Evolutionary conservation across 2,888 invertebrate species (phyloP), one percentile per base, ranked within the genome.

Genomic region (Platynereis dumerilii): DNA sequence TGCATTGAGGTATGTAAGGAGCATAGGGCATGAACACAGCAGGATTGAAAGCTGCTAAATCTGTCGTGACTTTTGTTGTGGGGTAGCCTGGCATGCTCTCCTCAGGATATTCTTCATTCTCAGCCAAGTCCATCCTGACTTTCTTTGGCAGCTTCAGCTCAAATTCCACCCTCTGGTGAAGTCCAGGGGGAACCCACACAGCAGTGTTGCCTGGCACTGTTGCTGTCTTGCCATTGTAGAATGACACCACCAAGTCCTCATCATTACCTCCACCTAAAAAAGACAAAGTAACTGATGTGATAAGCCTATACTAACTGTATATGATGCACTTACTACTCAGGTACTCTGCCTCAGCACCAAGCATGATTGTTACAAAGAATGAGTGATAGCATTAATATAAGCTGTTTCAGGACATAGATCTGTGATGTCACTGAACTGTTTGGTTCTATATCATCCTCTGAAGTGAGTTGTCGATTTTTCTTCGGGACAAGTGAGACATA

Each of bases 101-200:
- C 60, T 69, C 60, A 0, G 83, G 82, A 64, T 83, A 83, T 29
- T 55, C 48, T 48, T 74, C 65, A 63, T 76, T 69, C n/a, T 67
- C 64, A 20, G 77, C 74, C 2, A 82, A 71, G n/a, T 76, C 74
- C 42, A 73, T 67, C 27, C 83, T 72, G 2, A 81, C 78, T 44
- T 76, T 77, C n/a, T 63, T 65, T 3, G 83, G 82, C 75, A 83
- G 79, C 60, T 79, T 76, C 2, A 83, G 71, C 61, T 83, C 82
- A 60, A 82, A 74, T 1, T 76, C 69, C 2, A 82, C 70, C 27
- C 83, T 70, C 60, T 83, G 81, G 67, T 77, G 82, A 58, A 83
- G 74, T 17, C 74, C 70, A 29, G 71, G 70, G 2, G 83, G 83
- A 5, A 83, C 76, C 83, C 83, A 84, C 22, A 82, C 71, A 15